Conservation (phyloP, 2,888 invertebrate genomes). For the Reticulitermes lucifugus region DNA sequence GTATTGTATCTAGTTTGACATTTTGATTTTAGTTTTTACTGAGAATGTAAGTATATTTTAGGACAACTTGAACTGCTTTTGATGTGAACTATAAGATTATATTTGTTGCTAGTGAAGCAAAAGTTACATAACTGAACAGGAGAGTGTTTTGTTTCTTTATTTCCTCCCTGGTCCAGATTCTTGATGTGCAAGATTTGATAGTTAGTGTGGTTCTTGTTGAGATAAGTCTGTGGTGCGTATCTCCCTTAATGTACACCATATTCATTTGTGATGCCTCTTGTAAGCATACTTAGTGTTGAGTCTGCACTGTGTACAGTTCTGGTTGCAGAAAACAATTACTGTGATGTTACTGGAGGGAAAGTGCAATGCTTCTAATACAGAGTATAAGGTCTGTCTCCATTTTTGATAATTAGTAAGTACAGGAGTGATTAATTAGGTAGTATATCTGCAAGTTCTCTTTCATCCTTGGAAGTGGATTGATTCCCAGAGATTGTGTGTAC, state of each 20-base stretch:
- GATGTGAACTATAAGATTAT: slow-evolving; percentile 41
- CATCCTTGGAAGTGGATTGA: slow-evolving; percentile 18
- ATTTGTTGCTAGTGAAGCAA: slow-evolving; percentile 43
- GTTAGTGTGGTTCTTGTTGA: not conserved
- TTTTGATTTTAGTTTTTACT: slow-evolving; percentile 19
- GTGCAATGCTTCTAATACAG: slow-evolving; percentile 47
- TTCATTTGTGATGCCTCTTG: slow-evolving; percentile 6
- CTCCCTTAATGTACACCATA: slow-evolving; percentile 8
- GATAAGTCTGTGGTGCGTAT: slow-evolving; percentile 20
- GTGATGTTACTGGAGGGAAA: slow-evolving; percentile 48
- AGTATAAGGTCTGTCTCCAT: slow-evolving; percentile 11
- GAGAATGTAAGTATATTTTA: slow-evolving; percentile 27
- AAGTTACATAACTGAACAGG: not conserved
- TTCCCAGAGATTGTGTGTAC: slow-evolving; percentile 11
- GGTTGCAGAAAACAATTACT: slow-evolving; percentile 25
- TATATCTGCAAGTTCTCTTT: slow-evolving; percentile 10
- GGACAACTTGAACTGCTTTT: slow-evolving; percentile 32
- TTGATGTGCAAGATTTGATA: slow-evolving; percentile 16
- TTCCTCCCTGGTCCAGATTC: slow-evolving; percentile 9
- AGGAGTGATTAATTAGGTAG: slow-evolving; percentile 1
- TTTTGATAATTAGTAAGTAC: not conserved
- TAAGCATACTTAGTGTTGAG: slow-evolving; percentile 34
- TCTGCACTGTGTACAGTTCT: slow-evolving; percentile 23
- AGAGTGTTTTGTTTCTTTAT: not conserved
- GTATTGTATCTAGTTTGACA: slow-evolving; percentile 36